Evolutionary conservation across 2,888 invertebrate genomes (phyloP), one percentile per base, ranked within the genome.

Genomic region (Calameuta filiformis): DNA sequence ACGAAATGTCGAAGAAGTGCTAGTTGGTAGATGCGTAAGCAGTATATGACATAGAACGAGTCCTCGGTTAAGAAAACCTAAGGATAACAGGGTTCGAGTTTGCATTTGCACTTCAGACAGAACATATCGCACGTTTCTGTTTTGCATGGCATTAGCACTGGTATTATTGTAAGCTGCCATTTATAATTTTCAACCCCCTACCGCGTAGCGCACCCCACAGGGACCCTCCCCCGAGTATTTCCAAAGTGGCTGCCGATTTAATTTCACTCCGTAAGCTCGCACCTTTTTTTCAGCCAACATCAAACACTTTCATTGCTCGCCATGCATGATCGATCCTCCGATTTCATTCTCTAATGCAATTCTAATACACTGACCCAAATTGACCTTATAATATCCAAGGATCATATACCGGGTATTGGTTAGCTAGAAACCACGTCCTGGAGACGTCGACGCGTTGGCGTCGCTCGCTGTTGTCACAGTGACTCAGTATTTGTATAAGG

Each of bases 401-500:
- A 40, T 40, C 40, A 15, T 15, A 40, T 6, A 40, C 40, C 40
- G 15, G 6, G 1, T 40, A 15, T 37, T 37, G 12, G 37, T 37
- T 12, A 4, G 37, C 37, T 15, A 15, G 15, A 40, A 12, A 40
- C 6, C 40, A 6, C 15, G 40, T 40, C 40, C 40, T 40, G 40
- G 1, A 40, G 40, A 40, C 15, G 40, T 40, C 40, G 40, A 40
- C 6, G 15, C 15, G 40, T 40, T 6, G 40, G 15, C 40, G 68
- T 79, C 73, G 79, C 56, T 78, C 79, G 34, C 37, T 89, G 88
- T 90, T 90, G 89, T 89, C 87, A 83, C 84, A 88, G 87, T 90
- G 90, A 90, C 89, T 90, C 90, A 90, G 88, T 90, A 89, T 90
- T 90, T 90, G 87, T 86, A 88, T 86, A 89, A 86, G 86, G 82